phyloP scores from a whole-genome alignment of 1,140 invertebrate genomes.

The Nasonia vitripennis region DNA sequence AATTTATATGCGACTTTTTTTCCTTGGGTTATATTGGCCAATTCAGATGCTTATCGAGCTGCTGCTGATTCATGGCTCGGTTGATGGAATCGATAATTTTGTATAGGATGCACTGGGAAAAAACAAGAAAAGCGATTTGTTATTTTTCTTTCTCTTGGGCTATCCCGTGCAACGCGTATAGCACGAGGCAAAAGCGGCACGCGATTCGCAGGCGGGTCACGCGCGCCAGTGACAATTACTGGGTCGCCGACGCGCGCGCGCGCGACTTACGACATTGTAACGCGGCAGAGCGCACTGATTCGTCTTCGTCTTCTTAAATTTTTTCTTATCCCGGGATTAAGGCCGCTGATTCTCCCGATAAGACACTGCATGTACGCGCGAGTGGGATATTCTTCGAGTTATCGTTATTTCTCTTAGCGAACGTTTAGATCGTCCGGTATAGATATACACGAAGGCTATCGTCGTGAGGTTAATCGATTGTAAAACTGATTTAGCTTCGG shows the following conservation, averaged over 20 bases:
- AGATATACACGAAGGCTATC: too few relatives aligned
- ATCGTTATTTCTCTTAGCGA: too few relatives aligned
- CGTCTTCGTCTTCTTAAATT: neutral
- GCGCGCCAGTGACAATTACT: slow-evolving; percentile 49
- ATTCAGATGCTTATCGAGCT: too few relatives aligned
- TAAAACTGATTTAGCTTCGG: neutral
- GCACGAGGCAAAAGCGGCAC: slow-evolving; percentile 43
- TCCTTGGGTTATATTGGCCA: too few relatives aligned
- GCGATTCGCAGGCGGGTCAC: slow-evolving; percentile 53
- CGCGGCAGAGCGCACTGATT: neutral
- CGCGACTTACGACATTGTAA: slow-evolving; percentile 17
- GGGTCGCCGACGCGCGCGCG: slow-evolving; percentile 14
- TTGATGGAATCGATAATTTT: too few relatives aligned
- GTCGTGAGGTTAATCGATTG: too few relatives aligned
- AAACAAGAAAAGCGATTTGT: neutral
- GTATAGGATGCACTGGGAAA: neutral
- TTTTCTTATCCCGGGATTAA: neutral
- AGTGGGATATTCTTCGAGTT: neutral
- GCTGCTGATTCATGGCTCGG: too few relatives aligned
- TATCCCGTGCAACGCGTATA: neutral
- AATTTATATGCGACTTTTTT: neutral
- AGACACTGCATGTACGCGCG: neutral
- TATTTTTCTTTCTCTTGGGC: neutral
- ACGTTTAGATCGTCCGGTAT: too few relatives aligned
- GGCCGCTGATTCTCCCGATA: neutral